These are phyloP conservation scores for Mythimna albipuncta DNA, from an alignment of 2,888 invertebrate genomes.

Conservation along the genomic window DNA sequence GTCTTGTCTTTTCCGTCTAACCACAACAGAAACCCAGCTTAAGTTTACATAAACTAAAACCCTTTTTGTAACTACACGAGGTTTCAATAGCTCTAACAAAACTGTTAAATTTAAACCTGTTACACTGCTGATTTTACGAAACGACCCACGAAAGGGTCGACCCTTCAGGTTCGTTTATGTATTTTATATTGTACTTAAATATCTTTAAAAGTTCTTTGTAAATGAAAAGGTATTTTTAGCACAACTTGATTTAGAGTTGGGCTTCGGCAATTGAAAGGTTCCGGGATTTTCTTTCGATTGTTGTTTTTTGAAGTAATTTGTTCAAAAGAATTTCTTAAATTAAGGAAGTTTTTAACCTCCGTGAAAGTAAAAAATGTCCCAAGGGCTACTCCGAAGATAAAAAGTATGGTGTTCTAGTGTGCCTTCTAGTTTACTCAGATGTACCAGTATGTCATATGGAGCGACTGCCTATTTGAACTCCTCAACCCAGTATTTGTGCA, in stretches of 20 bases:
- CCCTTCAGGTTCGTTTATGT: constrained; percentile 16
- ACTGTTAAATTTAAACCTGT: constrained; percentile 40
- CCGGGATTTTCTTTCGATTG: neutral
- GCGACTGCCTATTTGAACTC: no score
- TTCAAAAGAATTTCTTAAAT: neutral
- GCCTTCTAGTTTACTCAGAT: no score
- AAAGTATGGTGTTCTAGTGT: no score
- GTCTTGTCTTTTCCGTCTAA: neutral
- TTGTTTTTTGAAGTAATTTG: neutral
- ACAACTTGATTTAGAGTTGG: neutral
- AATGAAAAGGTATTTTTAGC: constrained; percentile 22
- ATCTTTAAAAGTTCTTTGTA: constrained; percentile 13
- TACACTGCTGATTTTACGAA: constrained; percentile 27
- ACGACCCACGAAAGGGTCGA: constrained; percentile 18
- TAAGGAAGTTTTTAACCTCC: no score
- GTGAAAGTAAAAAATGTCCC: no score
- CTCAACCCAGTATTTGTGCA: no score
- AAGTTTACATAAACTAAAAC: constrained; percentile 18
- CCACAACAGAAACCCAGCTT: constrained; percentile 12
- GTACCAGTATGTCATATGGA: no score
- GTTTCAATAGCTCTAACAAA: constrained; percentile 28
- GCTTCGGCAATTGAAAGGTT: neutral
- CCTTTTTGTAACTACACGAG: constrained; percentile 1
- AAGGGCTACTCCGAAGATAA: no score
- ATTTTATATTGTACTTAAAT: neutral